phyloP scores from a whole-genome alignment of 2,113 vertebrate species.

The Heterocephalus glaber region DNA sequence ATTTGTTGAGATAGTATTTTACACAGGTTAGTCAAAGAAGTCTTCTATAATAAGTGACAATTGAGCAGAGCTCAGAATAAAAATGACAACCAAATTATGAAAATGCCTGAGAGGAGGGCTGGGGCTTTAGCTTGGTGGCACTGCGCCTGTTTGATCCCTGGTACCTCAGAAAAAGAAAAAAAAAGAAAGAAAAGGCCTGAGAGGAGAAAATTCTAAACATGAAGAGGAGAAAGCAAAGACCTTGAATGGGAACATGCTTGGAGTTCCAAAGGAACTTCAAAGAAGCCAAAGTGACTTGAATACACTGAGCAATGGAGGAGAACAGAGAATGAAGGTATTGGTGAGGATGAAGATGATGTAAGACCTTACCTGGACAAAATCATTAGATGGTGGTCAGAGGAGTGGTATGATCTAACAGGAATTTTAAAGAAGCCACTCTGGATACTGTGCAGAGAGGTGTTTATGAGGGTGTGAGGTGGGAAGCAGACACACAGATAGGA shows the following conservation, averaged over 20 bases:
- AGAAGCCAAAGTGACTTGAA: background rate
- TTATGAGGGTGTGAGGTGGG: background rate
- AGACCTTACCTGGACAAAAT: background rate
- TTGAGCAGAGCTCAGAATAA: background rate
- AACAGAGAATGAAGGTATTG: background rate
- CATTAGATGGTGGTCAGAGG: background rate
- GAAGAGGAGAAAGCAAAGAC: background rate
- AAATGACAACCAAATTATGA: background rate
- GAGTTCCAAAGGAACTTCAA: background rate
- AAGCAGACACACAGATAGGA: background rate
- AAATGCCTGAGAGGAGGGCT: background rate
- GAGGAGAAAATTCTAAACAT: background rate
- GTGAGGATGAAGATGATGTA: rapidly evolving
- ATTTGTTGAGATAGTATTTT: background rate
- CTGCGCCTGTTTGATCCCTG: too few relatives aligned
- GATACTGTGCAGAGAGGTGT: background rate
- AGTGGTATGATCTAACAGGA: background rate
- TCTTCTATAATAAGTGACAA: background rate
- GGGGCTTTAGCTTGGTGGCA: too few relatives aligned
- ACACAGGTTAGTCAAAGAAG: background rate
- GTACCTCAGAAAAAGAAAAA: too few relatives aligned
- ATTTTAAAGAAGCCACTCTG: background rate
- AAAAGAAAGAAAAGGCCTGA: background rate
- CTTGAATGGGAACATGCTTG: background rate
- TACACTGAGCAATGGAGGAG: background rate